Base-by-base conservation (phyloP, 2,888 invertebrate genomes). In the Abrostola triplasia region DNA sequence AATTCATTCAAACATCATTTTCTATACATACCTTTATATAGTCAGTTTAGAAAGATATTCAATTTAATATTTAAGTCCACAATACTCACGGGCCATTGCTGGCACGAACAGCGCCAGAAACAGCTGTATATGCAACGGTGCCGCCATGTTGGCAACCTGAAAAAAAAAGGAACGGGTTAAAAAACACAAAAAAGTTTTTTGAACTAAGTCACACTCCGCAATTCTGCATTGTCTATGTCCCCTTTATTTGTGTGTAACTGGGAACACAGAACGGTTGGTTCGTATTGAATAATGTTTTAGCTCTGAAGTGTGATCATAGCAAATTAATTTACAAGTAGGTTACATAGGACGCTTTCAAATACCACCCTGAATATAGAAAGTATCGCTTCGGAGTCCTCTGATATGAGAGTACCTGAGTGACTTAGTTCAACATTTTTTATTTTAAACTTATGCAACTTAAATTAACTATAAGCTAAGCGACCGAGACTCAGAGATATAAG, bases 51-150 rank as follows among this genome's bases (percentile, higher is more conserved):
- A 9, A 49, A 49, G 11, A 49, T 49, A 36, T 49, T 36, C 47
- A 40, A 13, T 38, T 53, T 59, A 44, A n/a, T 47, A 51, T 56
- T 24, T 38, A 55, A 54, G 48, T 40, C 6, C 38, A 24, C 41
- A 57, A 60, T 61, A 84, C 85, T 83, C 73, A 91, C 91, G 90
- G 54, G 90, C 90, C 64, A 85, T 70, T 36, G 76, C 82, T 41
- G 88, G 82, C 44, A 82, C 79, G 37, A 86, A 57, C 44, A 80
- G 74, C 49, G 83, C 82, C n/a, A 89, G 54, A 13, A 89, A 60
- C 74, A 90, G 70, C 67, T 86, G 87, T 42, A 90, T 65, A 57
- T 81, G 65, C 63, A 85, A 48, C 62, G 71, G 60, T 8, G 76
- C 65, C 64, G 79, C 84, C 91, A 90, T 90, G 58, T 59, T 79